phyloP scores from a whole-genome alignment of 1,140 invertebrate species.

The Polypedilum vanderplanki region DNA sequence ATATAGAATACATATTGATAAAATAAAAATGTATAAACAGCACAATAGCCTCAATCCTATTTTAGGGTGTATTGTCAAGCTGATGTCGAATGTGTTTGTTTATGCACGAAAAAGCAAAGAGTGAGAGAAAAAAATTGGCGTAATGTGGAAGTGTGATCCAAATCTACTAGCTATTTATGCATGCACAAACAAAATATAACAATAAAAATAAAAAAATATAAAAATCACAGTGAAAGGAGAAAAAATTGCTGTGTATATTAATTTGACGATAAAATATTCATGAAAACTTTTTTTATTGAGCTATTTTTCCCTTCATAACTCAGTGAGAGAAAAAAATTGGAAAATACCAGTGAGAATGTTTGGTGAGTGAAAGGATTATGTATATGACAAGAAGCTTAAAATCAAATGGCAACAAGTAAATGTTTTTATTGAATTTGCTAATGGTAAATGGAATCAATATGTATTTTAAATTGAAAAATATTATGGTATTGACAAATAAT shows the following conservation, averaged over 20 bases:
- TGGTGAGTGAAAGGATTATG: not conserved
- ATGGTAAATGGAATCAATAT: not conserved
- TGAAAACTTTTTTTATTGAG: not conserved
- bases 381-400: not conserved
- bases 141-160: not conserved
- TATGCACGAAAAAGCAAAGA: not conserved
- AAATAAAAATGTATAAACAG: slow-evolving; percentile 29
- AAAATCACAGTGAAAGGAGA: not conserved
- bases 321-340: not conserved
- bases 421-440: not conserved
- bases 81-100: not conserved
- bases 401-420: not conserved
- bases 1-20: not conserved
- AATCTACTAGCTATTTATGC: slow-evolving; percentile 12
- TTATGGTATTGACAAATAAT: too few species aligned
- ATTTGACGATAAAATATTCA: slow-evolving; percentile 23
- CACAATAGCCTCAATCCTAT: not conserved
- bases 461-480: too few species aligned
- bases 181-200: not conserved
- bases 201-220: not conserved
- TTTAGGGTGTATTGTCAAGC: slow-evolving; percentile 10
- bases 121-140: not conserved
- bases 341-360: not conserved
- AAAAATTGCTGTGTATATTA: not conserved
- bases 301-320: not conserved